Evolutionary conservation across 2,113 vertebrate species (phyloP), one percentile per base, ranked within the genome.

Genomic region (Phalacrocorax aristotelis): DNA sequence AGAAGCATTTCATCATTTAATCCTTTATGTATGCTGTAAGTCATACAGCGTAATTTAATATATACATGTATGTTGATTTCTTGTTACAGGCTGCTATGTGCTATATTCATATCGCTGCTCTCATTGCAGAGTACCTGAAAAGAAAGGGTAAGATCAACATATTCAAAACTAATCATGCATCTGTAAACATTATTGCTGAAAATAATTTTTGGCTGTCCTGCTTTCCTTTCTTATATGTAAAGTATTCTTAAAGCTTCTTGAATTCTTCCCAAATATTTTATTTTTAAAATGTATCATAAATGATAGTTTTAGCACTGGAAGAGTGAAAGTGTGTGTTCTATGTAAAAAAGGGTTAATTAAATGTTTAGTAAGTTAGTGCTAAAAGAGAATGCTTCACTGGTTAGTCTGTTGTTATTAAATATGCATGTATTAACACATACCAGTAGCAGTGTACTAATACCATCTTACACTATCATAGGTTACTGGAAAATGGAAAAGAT

Each of bases 401-500:
- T 95, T 86, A 94, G 90, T 48, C 36, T 96, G 71, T 77, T 79
- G 5, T 96, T 93, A 83, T 97, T 95, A 97, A 95, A 90, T 96
- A 91, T 97, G 96, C 97, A 98, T 97, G 94, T 97, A 94, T 98
- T 98, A 98, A 98, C 98, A 95, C 93, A 52, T 92, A 96, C 85
- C 54, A 74, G 78, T 97, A 93, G 91, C 91, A 42, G 74, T 96
- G 40, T 96, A 96, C 97, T 98, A 98, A 98, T 98, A 97, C 97
- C 98, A 86, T 98, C 97, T 98, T 98, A 98, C 98, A 98, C 98
- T 98, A 97, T 97, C 98, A 97, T 99, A 99, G 99, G 99, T 99
- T 99, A 99, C 98, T 99, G 99, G 99, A 99, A 99, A 98, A 98
- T 98, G 98, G 99, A 99, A 98, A 99, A 99, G 98, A 98, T 98